Base-by-base conservation (phyloP, 2,888 invertebrate species). In the Caenorhabditis zanzibari region DNA sequence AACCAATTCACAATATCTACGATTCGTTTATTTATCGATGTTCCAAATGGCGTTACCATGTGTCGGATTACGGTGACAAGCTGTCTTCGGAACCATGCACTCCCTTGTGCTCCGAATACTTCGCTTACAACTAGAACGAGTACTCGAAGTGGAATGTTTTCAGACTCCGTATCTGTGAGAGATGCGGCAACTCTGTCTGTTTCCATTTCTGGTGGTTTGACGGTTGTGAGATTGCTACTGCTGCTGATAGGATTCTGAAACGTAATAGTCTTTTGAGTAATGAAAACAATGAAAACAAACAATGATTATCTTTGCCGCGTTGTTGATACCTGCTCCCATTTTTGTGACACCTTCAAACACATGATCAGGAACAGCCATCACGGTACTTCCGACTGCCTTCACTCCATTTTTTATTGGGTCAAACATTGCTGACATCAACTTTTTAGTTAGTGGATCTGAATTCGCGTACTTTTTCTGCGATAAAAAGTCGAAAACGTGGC, bases 1-100 rank as follows among this genome's bases (percentile, higher is more conserved):
- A 96, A 93, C 84, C 95, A 95, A 28, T 96, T 95, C 1, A 97
- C 96, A 90, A 96, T 95, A 90, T 97, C 96, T 69, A 96, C 94
- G 83, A 97, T 97, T 92, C 96, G 95, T 90, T 96, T 93, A 86
- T 96, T 96, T 49, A 96, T 95, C 87, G 95, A 95, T 91, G 96
- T 95, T 24, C 96, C 96, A 91, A 96, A 95, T 94, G 96, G 95
- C 22, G 95, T 95, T 64, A 96, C 94, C 73, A 96, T 95, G 93
- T 96, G 95, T 22, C 96, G 93, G 24, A 96, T 93, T 56, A 96
- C 93, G 14, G 95, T 85, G 19, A 96, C 95, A 86, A 96, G 95
- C 79, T 96, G 94, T 69, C 96, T 94, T 49, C 96, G 93, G 68
- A 96, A 93, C 96, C 96, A 96, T 90, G 96, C 95, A 92, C 96